phyloP scores from a whole-genome alignment of 2,888 invertebrate species.

The Nipponacmea schrenckii region DNA sequence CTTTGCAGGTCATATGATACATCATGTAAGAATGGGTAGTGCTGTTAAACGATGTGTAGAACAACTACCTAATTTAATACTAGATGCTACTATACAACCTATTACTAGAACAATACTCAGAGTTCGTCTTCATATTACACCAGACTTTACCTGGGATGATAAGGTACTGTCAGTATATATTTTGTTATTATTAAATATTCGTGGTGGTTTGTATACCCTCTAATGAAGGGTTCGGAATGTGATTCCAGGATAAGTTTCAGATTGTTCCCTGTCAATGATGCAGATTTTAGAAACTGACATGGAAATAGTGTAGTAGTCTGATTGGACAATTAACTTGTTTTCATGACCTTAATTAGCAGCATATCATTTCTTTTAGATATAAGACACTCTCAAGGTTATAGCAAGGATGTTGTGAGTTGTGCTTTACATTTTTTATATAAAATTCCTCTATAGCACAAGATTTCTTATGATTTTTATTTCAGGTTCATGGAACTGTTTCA shows the following conservation, averaged over 20 bases:
- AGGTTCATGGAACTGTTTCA: slow-evolving; percentile 84
- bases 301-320: not conserved
- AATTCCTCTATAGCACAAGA: too few species aligned
- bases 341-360: too few species aligned
- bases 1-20: slow-evolving; percentile 74
- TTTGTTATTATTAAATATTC: not conserved
- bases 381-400: too few species aligned
- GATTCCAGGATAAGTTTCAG: not conserved
- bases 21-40: slow-evolving; percentile 80
- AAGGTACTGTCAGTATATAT: slow-evolving; percentile 61
- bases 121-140: slow-evolving; percentile 81
- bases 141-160: slow-evolving; percentile 81
- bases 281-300: too few species aligned
- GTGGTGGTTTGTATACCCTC: not conserved
- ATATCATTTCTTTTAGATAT: too few species aligned
- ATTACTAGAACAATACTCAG: slow-evolving; percentile 85
- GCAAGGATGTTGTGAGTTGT: too few species aligned
- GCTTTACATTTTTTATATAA: too few species aligned
- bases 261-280: not conserved
- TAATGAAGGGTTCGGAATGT: not conserved
- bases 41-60: slow-evolving; percentile 84
- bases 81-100: slow-evolving; percentile 89
- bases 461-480: slow-evolving; percentile 14
- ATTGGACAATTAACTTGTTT: not conserved
- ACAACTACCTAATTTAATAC: slow-evolving; percentile 85